Conservation (phyloP, 2,113 vertebrate genomes). For the Ictidomys tridecemlineatus region DNA sequence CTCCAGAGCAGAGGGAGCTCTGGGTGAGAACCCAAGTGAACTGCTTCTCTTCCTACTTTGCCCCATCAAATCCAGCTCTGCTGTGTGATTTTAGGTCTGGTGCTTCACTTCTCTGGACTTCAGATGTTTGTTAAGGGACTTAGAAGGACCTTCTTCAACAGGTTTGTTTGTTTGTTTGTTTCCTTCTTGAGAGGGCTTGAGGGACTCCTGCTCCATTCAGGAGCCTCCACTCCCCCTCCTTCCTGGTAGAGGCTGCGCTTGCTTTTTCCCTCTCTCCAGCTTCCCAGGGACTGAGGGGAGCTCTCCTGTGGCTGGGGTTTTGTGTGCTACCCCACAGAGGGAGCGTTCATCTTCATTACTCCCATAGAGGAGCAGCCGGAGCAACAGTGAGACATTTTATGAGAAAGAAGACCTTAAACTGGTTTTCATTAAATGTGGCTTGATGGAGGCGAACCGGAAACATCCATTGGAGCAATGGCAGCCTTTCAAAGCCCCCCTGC, state of each 20-base stretch:
- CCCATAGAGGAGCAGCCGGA: conserved; percentile 73
- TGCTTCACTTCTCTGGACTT: background rate
- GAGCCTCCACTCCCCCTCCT: background rate
- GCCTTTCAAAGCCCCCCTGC: conserved; percentile 85
- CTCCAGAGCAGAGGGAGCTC: background rate
- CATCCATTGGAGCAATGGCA: conserved; percentile 82
- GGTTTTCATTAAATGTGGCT: conserved; percentile 85
- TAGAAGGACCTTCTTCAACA: background rate
- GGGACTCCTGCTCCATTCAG: background rate
- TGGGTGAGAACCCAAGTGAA: background rate
- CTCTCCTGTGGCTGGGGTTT: background rate
- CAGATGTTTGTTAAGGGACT: background rate
- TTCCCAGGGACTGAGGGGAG: background rate
- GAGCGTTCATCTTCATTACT: conserved; percentile 76
- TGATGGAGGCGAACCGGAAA: conserved; percentile 84
- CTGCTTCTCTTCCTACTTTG: background rate
- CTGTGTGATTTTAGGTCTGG: background rate
- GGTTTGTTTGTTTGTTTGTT: background rate
- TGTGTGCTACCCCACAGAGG: conserved; percentile 45
- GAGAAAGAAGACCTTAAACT: conserved; percentile 84
- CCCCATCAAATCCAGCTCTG: background rate
- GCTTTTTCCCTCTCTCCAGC: background rate
- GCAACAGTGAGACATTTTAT: conserved; percentile 80
- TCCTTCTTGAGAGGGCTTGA: background rate
- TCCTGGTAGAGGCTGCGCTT: background rate